phyloP scores from a whole-genome alignment of 2,113 vertebrate genomes.

The Clarias magur region DNA sequence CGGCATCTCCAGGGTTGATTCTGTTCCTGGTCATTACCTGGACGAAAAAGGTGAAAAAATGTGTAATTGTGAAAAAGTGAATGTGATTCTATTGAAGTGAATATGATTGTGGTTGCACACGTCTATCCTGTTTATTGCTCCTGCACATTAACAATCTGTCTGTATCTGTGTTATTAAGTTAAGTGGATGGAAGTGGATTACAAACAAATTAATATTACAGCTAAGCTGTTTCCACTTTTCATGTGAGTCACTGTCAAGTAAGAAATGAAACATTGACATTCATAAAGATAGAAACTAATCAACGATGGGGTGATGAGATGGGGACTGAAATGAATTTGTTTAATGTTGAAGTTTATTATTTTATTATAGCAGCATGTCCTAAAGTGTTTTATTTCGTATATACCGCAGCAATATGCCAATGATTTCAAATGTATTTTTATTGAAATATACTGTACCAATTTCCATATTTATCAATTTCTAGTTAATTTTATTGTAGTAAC shows the following conservation, averaged over 20 bases:
- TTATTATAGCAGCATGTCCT: not conserved
- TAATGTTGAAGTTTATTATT: not conserved
- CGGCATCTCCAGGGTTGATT: conserved; percentile 98
- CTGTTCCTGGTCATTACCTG: conserved; percentile 97
- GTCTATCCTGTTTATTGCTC: conserved; percentile 57
- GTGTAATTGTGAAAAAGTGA: not conserved
- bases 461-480: not conserved
- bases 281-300: not conserved
- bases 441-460: not conserved
- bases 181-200: not conserved
- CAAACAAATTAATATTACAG: not conserved
- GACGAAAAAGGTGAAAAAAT: conserved; percentile 25
- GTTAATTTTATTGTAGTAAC: not conserved
- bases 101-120: conserved; percentile 50
- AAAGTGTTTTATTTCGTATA: not conserved
- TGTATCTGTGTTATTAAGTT: conserved; percentile 20
- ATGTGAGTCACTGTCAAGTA: not conserved
- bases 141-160: conserved; percentile 50
- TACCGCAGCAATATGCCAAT: not conserved
- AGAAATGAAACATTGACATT: not conserved
- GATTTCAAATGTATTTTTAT: not conserved
- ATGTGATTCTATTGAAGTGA: not conserved
- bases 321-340: not conserved
- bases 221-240: not conserved
- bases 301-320: not conserved